A percentile compares a stretch with the other conserved stretches of the same genome.
phyloP scores from a whole-genome alignment of 2,113 vertebrate species.

The Sclerurus mexicanus region DNA sequence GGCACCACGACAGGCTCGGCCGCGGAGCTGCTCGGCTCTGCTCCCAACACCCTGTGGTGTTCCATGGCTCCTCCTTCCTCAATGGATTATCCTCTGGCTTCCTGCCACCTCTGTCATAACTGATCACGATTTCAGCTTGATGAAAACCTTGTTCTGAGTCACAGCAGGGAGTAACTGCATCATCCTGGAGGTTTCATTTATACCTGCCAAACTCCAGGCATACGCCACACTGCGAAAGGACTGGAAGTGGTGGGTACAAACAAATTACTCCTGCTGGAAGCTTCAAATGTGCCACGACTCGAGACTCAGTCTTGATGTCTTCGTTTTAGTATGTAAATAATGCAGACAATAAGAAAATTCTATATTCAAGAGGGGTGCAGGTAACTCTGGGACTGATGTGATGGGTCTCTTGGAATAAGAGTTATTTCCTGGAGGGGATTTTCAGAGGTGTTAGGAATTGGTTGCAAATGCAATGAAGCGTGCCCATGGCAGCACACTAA shows the following conservation, averaged over 20 bases:
- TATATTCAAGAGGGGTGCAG: not conserved
- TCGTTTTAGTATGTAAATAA: not conserved
- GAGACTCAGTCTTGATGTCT: not conserved
- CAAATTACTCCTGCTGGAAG: not conserved
- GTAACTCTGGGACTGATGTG: not conserved
- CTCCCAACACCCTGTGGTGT: not conserved
- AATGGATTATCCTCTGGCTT: not conserved
- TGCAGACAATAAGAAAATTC: not conserved
- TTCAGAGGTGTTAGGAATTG: not conserved
- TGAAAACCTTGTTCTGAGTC: constrained; percentile 6
- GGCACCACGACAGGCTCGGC: not conserved
- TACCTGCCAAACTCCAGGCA: not conserved
- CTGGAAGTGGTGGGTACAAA: not conserved
- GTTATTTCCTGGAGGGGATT: not conserved
- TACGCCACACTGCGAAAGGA: not conserved
- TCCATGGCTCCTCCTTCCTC: not conserved
- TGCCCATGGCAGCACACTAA: not conserved
- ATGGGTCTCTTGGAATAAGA: not conserved
- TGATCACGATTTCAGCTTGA: not conserved
- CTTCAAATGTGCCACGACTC: not conserved
- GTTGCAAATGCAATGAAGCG: not conserved
- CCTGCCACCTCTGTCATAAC: not conserved
- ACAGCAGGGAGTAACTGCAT: not conserved
- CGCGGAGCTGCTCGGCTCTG: not conserved
- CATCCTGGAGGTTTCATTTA: not conserved